Percentiles rank a stretch among this genome's conserved stretches.
phyloP scores from a whole-genome alignment of 2,113 vertebrate species.

The Benitochromis conjunctus region DNA sequence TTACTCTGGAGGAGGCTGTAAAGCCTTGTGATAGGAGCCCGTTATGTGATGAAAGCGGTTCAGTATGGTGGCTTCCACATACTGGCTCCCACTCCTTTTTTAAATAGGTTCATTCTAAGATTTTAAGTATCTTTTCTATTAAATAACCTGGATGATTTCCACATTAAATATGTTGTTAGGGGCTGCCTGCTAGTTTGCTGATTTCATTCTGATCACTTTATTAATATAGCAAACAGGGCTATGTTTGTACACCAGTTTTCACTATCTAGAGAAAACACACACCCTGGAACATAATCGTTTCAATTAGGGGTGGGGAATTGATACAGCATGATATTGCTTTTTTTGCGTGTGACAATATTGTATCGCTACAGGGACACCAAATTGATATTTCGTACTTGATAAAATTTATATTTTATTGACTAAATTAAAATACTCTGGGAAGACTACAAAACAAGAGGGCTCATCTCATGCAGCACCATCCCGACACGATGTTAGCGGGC shows the following conservation, averaged over 20 bases:
- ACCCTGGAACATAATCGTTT: neutral
- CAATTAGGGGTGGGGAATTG: neutral
- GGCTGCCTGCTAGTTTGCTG: neutral
- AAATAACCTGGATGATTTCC: neutral
- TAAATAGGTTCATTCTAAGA: neutral
- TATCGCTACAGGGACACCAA: neutral
- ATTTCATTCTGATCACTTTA: neutral
- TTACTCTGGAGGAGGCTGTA: neutral
- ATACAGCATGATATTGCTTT: neutral
- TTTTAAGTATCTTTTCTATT: neutral
- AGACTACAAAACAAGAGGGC: neutral
- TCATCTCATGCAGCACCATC: neutral
- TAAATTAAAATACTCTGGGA: neutral
- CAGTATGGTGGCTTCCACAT: neutral
- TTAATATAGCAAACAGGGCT: neutral
- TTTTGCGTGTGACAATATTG: neutral
- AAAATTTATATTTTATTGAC: neutral
- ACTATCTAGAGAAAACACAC: neutral
- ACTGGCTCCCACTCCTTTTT: neutral
- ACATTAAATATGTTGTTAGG: neutral
- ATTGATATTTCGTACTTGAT: neutral
- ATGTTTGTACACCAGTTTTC: neutral
- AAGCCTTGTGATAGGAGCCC: neutral
- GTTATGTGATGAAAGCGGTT: neutral
- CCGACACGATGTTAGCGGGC: neutral